phyloP scores from a whole-genome alignment of 1,140 invertebrate species.

The Danaus melanippus region DNA sequence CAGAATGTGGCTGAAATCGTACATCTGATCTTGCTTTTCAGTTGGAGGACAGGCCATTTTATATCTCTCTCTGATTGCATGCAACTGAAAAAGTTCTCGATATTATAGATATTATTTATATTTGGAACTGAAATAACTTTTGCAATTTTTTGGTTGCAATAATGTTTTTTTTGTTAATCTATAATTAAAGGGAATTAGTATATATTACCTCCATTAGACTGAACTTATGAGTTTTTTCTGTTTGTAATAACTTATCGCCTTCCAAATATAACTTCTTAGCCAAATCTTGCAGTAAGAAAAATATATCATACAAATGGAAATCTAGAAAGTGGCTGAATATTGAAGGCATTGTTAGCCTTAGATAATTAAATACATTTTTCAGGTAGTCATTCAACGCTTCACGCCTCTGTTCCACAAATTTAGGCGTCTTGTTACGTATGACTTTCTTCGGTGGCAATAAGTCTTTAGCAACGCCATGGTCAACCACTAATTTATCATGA shows the following conservation, averaged over 20 bases:
- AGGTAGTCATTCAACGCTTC: slow-evolving; percentile 86
- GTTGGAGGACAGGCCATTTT: slow-evolving; percentile 86
- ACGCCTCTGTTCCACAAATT: slow-evolving; percentile 89
- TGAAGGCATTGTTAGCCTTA: slow-evolving; percentile 82
- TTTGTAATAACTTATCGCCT: slow-evolving; percentile 77
- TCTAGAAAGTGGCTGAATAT: slow-evolving; percentile 85
- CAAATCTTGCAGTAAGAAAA: slow-evolving; percentile 84
- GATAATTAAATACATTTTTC: slow-evolving; percentile 81
- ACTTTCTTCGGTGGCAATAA: slow-evolving; percentile 93
- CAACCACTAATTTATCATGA: slow-evolving; percentile 84
- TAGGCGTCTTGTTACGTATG: slow-evolving; percentile 76
- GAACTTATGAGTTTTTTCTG: slow-evolving; percentile 76
- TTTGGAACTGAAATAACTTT: neutral
- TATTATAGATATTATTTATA: neutral
- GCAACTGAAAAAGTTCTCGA: slow-evolving; percentile 75
- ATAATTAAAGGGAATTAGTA: no score
- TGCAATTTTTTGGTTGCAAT: no score
- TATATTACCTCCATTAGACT: slow-evolving; percentile 80
- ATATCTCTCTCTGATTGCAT: slow-evolving; percentile 89
- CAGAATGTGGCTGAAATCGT: slow-evolving; percentile 91
- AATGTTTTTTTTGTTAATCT: no score
- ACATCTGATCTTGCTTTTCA: slow-evolving; percentile 77
- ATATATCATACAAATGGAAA: slow-evolving; percentile 86
- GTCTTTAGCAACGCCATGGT: slow-evolving; percentile 86
- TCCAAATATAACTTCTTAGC: slow-evolving; percentile 80